phyloP scores from a whole-genome alignment of 2,797 vertebrate species.

The Eutrigla gurnardus region DNA sequence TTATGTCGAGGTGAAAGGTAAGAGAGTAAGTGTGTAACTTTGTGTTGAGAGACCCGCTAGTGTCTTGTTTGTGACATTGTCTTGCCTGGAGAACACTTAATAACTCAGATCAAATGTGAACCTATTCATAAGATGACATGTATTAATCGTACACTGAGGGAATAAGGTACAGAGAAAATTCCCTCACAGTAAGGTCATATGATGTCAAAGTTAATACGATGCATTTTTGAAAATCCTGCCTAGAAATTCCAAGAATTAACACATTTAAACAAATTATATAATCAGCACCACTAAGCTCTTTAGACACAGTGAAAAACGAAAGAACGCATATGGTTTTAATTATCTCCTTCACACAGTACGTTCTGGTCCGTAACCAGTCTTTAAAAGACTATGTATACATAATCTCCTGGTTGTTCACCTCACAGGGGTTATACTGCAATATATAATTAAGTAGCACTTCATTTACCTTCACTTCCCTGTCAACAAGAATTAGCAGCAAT shows the following conservation, averaged over 20 bases:
- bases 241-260: not conserved
- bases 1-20: too few species aligned
- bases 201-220: not conserved
- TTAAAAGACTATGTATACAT: not conserved
- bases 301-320: not conserved
- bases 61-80: too few species aligned
- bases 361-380: not conserved
- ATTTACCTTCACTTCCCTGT: conserved; percentile 5
- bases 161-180: too few species aligned
- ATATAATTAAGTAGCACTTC: conserved; percentile 9
- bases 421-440: conserved; percentile 2
- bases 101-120: too few species aligned
- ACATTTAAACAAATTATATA: not conserved
- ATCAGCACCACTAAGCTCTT: not conserved
- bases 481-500: conserved; percentile 10
- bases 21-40: too few species aligned
- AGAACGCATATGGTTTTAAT: not conserved
- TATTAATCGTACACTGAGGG: too few species aligned
- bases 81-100: too few species aligned
- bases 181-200: not conserved
- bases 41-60: too few species aligned
- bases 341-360: not conserved
- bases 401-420: not conserved
- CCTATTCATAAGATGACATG: too few species aligned
- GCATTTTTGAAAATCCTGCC: not conserved